Percentiles rank a stretch among this genome's conserved stretches.
These are phyloP conservation scores for Alexandromys oeconomus DNA, from an alignment of 2,797 vertebrate genomes.

Conservation along the genomic window DNA sequence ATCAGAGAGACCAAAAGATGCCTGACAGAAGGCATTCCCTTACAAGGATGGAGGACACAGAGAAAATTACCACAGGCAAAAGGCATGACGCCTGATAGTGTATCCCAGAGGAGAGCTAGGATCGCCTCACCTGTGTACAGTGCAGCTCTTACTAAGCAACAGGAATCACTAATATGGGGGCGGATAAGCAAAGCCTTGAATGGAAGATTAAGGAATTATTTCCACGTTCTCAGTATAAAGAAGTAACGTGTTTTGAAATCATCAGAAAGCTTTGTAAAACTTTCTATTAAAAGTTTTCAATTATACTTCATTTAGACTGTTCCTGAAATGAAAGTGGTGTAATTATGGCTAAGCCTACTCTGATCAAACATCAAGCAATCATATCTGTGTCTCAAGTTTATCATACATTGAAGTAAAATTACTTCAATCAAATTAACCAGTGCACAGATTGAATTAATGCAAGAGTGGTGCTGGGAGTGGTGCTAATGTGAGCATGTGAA, in stretches of 20 bases:
- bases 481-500: constrained; percentile 80
- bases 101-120: background rate
- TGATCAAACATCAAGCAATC: constrained; percentile 75
- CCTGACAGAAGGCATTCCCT: background rate
- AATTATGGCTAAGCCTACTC: constrained; percentile 78
- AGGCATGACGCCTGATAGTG: background rate
- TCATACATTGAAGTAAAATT: constrained; percentile 86
- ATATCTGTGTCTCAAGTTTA: constrained; percentile 76
- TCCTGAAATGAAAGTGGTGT: constrained; percentile 81
- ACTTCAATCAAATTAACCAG: constrained; percentile 85
- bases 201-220: constrained; percentile 22
- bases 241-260: constrained; percentile 43
- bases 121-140: fast-evolving
- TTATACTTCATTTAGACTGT: constrained; percentile 83
- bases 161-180: background rate
- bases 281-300: constrained; percentile 79
- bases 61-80: background rate
- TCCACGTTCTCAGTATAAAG: background rate
- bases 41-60: background rate
- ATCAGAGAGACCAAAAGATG: background rate
- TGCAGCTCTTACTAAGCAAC: background rate
- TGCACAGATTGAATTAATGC: constrained; percentile 83
- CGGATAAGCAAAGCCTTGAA: background rate
- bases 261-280: constrained; percentile 2
- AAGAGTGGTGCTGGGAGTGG: constrained; percentile 74